Percentiles rank a stretch among this genome's conserved stretches.
phyloP scores from a whole-genome alignment of 2,888 invertebrate genomes.

The Aphelenchoides bicaudatus region DNA sequence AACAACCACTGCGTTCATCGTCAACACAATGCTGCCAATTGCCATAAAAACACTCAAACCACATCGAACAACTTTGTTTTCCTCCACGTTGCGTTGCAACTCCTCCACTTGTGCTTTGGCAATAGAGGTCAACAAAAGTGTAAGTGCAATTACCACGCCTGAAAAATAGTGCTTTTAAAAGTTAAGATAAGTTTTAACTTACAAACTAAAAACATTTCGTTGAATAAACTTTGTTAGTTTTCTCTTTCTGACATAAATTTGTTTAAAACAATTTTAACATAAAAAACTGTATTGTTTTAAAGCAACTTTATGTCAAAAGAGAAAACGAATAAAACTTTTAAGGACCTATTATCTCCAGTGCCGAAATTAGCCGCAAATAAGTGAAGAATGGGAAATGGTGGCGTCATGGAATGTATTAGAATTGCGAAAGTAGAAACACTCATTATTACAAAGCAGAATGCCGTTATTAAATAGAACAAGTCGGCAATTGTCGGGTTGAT shows the following conservation, averaged over 20 bases:
- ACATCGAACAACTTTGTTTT: not conserved
- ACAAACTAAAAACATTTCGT: not conserved
- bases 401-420: constrained; percentile 38
- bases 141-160: constrained; percentile 1
- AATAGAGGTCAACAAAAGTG: not conserved
- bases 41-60: constrained; percentile 8
- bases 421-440: constrained; percentile 35
- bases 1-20: constrained; percentile 40
- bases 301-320: too few species aligned
- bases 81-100: constrained; percentile 22
- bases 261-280: too few species aligned
- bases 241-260: constrained; percentile 32
- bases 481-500: constrained; percentile 47
- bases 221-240: constrained; percentile 1
- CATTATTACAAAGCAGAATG: constrained; percentile 45
- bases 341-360: constrained; percentile 38
- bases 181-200: too few species aligned
- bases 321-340: constrained; percentile 25
- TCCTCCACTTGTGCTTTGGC: constrained; percentile 14
- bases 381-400: constrained; percentile 27
- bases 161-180: too few species aligned
- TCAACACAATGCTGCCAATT: constrained; percentile 11
- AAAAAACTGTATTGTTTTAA: too few species aligned
- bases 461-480: constrained; percentile 48
- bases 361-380: constrained; percentile 28